These are phyloP conservation scores for Holcopasites calliopsidis DNA, from an alignment of 1,140 invertebrate species.

Conservation along the genomic window DNA sequence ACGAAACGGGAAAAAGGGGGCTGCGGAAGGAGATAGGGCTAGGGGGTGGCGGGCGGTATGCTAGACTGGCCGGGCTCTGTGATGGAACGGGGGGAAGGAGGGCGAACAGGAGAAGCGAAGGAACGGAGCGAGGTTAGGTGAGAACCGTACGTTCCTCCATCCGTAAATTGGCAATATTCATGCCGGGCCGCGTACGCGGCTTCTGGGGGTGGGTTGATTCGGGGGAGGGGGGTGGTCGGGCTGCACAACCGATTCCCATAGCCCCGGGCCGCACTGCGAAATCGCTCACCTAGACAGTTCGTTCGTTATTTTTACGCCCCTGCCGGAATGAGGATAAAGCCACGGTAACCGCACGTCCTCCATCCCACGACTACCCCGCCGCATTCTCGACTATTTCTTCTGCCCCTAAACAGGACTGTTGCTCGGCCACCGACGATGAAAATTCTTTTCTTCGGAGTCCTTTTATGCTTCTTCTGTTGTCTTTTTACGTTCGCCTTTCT, in stretches of 20 bases:
- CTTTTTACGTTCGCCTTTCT: neutral
- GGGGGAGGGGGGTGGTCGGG: slow-evolving; percentile 15
- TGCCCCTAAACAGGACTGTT: slow-evolving; percentile 37
- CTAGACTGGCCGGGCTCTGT: slow-evolving; percentile 37
- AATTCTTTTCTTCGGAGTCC: slow-evolving; percentile 9
- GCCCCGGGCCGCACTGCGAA: slow-evolving; percentile 51
- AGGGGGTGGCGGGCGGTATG: slow-evolving; percentile 10
- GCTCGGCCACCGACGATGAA: slow-evolving; percentile 26
- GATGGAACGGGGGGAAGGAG: neutral
- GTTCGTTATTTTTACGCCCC: slow-evolving; percentile 64
- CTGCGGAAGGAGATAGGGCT: slow-evolving; percentile 45
- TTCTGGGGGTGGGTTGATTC: slow-evolving; percentile 31
- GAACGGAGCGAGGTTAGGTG: slow-evolving; percentile 62
- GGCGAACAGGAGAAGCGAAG: slow-evolving; percentile 7
- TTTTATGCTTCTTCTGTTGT: too few relatives aligned
- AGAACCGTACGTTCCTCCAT: slow-evolving; percentile 67
- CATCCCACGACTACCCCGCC: neutral
- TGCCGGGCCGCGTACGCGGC: slow-evolving; percentile 65
- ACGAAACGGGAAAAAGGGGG: slow-evolving; percentile 63
- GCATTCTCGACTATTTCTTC: neutral
- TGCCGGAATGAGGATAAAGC: slow-evolving; percentile 53
- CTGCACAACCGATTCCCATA: slow-evolving; percentile 56
- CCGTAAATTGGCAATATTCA: slow-evolving; percentile 72
- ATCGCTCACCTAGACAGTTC: slow-evolving; percentile 61
- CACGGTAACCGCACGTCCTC: slow-evolving; percentile 44